Conservation (phyloP, 1,140 invertebrate species). For the Philaenus spumarius region DNA sequence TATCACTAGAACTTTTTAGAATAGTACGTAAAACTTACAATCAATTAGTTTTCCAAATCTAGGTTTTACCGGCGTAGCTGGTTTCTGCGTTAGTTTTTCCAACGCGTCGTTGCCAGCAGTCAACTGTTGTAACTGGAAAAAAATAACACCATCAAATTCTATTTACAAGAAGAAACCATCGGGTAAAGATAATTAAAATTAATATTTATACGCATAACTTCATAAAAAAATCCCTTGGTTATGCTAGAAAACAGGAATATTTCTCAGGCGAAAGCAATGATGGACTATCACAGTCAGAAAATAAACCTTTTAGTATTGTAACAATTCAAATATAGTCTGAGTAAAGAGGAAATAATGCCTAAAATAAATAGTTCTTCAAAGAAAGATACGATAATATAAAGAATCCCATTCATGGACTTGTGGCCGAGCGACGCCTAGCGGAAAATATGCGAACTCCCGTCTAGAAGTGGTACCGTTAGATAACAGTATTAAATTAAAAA, state of each 20-base stretch:
- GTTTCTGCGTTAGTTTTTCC: background rate
- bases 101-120: background rate
- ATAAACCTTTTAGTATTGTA: too few species aligned
- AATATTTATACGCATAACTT: background rate
- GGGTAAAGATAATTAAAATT: background rate
- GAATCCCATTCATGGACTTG: too few species aligned
- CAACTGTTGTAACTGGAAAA: constrained; percentile 4
- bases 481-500: too few species aligned
- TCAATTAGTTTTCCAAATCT: constrained; percentile 11
- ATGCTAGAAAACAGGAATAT: background rate
- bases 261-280: background rate
- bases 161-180: background rate
- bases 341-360: too few species aligned
- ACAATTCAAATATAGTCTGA: too few species aligned
- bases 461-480: too few species aligned
- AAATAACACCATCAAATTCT: background rate
- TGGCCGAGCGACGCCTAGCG: too few species aligned
- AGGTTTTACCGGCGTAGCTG: background rate
- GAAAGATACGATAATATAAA: too few species aligned
- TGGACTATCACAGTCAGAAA: too few species aligned
- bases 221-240: background rate
- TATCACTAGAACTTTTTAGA: background rate
- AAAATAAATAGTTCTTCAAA: too few species aligned
- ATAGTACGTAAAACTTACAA: background rate
- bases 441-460: too few species aligned